A percentile compares a stretch with the other conserved stretches of the same genome.
Evolutionary conservation across 2,113 vertebrate species (phyloP).

Genomic region (Menidia beryllina): DNA sequence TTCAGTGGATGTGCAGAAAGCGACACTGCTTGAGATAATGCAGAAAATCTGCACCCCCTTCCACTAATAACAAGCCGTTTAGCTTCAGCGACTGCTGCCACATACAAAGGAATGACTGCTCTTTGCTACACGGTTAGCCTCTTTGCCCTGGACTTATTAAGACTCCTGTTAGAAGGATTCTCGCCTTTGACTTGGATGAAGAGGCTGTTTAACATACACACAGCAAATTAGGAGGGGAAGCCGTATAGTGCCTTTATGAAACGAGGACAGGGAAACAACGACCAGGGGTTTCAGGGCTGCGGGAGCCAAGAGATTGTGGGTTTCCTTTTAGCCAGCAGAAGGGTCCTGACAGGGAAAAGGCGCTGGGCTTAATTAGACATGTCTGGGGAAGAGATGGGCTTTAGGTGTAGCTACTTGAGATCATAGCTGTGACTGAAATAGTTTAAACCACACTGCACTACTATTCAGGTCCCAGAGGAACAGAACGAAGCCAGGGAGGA

Average conservation of each 20-base stretch:
- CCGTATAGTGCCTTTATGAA: constrained; percentile 73
- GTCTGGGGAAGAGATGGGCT: constrained; percentile 80
- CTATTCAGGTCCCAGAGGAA: constrained; percentile 75
- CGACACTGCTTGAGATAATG: constrained; percentile 55
- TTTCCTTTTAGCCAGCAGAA: constrained; percentile 73
- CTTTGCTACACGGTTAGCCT: constrained; percentile 64
- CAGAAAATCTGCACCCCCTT: constrained; percentile 52
- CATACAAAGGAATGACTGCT: constrained; percentile 66
- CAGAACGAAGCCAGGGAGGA: constrained; percentile 57
- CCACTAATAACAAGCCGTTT: constrained; percentile 71
- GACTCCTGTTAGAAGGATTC: constrained; percentile 73
- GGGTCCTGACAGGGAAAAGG: constrained; percentile 76
- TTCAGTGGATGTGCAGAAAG: constrained; percentile 60
- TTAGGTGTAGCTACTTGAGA: constrained; percentile 86
- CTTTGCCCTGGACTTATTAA: constrained; percentile 69
- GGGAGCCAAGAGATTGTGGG: constrained; percentile 79
- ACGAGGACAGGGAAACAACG: constrained; percentile 47
- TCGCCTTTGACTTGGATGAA: constrained; percentile 78
- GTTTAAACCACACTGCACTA: constrained; percentile 81
- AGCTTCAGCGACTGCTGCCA: constrained; percentile 66
- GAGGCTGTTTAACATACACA: constrained; percentile 81
- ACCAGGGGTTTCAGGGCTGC: constrained; percentile 49
- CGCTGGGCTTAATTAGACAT: constrained; percentile 83
- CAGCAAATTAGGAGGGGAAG: constrained; percentile 80
- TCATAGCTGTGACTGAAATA: constrained; percentile 83